Conservation (phyloP, 2,113 vertebrate species). For the Dipodomys merriami region DNA sequence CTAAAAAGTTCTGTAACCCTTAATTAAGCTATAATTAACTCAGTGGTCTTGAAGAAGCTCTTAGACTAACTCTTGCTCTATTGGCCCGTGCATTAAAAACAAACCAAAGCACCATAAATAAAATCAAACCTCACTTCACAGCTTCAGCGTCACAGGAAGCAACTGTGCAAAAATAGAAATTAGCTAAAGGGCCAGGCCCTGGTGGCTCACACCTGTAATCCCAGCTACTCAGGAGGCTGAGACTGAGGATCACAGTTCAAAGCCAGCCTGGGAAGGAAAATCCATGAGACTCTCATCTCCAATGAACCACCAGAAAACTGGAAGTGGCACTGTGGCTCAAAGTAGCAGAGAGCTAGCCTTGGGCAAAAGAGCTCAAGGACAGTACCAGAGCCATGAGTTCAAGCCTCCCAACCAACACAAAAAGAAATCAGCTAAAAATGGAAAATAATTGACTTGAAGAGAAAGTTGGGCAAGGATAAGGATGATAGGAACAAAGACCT, state of each 20-base stretch:
- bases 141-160: constrained; percentile 1
- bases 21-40: not conserved
- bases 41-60: not conserved
- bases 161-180: not conserved
- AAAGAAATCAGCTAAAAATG: not conserved
- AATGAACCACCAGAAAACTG: no score
- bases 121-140: constrained; percentile 25
- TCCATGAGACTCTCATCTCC: no score
- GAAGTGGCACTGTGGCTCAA: no score
- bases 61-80: not conserved
- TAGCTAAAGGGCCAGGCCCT: not conserved
- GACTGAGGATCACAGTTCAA: no score
- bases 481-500: not conserved
- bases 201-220: no score
- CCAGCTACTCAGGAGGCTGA: no score
- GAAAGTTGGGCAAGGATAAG: not conserved
- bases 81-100: not conserved
- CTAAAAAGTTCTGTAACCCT: not conserved
- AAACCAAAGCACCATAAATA: constrained; percentile 16
- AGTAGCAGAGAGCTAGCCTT: no score
- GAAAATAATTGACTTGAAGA: not conserved
- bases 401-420: no score
- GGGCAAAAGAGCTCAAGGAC: no score
- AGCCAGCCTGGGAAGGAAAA: no score
- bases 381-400: no score